Percentiles rank a stretch among this genome's conserved stretches.
phyloP scores from a whole-genome alignment of 2,113 vertebrate genomes.

The Ciconia boyciana region DNA sequence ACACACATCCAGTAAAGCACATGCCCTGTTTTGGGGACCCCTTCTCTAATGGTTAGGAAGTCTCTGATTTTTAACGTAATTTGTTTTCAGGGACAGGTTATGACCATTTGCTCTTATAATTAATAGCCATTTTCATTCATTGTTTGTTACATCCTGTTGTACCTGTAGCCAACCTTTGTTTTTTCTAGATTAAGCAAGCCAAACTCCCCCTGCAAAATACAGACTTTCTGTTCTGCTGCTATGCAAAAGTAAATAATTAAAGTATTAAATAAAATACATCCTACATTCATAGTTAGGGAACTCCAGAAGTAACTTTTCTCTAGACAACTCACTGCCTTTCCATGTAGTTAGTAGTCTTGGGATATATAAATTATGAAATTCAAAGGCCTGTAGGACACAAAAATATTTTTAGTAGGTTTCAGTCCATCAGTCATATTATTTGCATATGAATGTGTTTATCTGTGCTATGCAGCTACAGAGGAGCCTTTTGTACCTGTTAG shows the following conservation, averaged over 20 bases:
- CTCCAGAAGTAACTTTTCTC: neutral
- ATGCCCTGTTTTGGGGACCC: neutral
- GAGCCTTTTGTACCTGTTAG: conserved; percentile 7
- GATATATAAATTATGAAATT: neutral
- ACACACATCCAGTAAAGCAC: neutral
- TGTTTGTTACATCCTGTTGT: neutral
- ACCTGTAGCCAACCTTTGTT: neutral
- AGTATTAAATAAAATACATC: neutral
- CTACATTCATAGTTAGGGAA: neutral
- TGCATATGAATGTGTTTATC: neutral
- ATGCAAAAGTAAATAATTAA: neutral
- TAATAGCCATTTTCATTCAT: neutral
- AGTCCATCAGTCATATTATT: neutral
- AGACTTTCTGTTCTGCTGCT: neutral
- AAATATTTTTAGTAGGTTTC: neutral
- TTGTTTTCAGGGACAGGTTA: neutral
- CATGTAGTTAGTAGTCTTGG: neutral
- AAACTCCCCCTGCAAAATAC: neutral
- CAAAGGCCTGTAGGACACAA: neutral
- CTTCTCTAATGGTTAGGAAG: neutral
- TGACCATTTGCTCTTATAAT: neutral
- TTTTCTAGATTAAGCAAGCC: neutral
- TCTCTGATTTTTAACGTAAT: neutral
- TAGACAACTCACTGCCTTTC: neutral
- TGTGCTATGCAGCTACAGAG: neutral